Conservation (phyloP, 2,797 vertebrate species). For the Danio aesculapii region DNA sequence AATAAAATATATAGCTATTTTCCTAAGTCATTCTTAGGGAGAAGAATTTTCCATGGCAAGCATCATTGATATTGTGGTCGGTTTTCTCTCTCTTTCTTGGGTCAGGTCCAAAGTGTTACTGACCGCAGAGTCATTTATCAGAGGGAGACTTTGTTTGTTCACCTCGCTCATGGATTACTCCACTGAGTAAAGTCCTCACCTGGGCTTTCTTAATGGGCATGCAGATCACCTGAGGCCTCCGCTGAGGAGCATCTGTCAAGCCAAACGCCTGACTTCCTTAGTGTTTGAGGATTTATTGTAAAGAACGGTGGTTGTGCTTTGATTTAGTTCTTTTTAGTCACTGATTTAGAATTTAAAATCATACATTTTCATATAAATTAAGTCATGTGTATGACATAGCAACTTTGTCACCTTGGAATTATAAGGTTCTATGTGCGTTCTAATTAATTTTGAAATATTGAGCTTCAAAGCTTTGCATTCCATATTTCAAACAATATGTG, state of each 20-base stretch:
- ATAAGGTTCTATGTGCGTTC: no score
- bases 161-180: constrained; percentile 46
- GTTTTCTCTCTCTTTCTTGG: constrained; percentile 54
- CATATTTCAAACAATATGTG: no score
- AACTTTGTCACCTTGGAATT: no score
- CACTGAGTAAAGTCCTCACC: constrained; percentile 59
- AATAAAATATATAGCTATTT: constrained; percentile 58
- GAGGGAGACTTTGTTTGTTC: constrained; percentile 55
- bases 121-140: constrained; percentile 57
- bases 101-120: constrained; percentile 59
- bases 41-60: constrained; percentile 52
- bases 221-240: constrained; percentile 30
- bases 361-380: no score
- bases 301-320: not conserved
- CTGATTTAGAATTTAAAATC: constrained; percentile 6
- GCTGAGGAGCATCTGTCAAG: constrained; percentile 34
- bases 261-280: constrained; percentile 8
- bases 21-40: constrained; percentile 44
- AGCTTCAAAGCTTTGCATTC: no score
- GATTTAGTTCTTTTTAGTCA: constrained; percentile 18
- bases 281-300: constrained; percentile 23
- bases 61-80: constrained; percentile 52
- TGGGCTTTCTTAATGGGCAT: constrained; percentile 47
- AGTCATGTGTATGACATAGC: no score
- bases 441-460: no score